Evolutionary conservation across 2,888 invertebrate species (phyloP), one percentile per base, ranked within the genome.

Genomic region (Caenorhabditis uteleia): DNA sequence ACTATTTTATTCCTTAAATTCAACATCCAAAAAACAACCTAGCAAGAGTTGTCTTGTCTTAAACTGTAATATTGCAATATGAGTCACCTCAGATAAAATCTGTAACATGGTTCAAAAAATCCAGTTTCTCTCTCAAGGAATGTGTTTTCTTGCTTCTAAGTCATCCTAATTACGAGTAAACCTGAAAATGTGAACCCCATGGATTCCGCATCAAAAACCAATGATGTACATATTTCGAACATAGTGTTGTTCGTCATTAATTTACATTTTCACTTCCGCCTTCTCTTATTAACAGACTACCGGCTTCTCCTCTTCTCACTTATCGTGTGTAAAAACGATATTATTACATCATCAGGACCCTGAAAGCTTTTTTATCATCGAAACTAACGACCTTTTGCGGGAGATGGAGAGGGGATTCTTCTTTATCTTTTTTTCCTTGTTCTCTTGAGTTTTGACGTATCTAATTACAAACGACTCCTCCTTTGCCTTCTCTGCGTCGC

Each of bases 271-370:
- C 12, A 8, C 12, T 12, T 29, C 49, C 57, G 49, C 45, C 57
- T 5, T 34, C 34, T 7, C n/a, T 34, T 14, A n/a, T 34, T 34
- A 7, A 5, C 8, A 43, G 39, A 48, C 26, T 45, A 54, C 44
- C 54, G 34, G 61, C 50, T 61, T 61, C 42, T 23, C 27, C 42
- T 53, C 39, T 45, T 46, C 48, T 31, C 16, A 38, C 40, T 16
- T 29, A 23, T 21, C n/a, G 20, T 47, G 50, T 51, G 42, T 51
- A 45, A 58, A 40, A 36, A 43, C 43, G 47, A 38, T 29, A 53
- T 48, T 59, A 59, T 59, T 59, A 59, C 59, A 59, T 53, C 59
- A 59, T 34, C 38, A 42, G 26, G 59, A 43, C 53, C 59, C 34
- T 53, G 47, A 53, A 46, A 46, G 47, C 46, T 59, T 59, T 53